Conservation (phyloP, 2,113 vertebrate genomes). For the Xiphophorus couchianus region DNA sequence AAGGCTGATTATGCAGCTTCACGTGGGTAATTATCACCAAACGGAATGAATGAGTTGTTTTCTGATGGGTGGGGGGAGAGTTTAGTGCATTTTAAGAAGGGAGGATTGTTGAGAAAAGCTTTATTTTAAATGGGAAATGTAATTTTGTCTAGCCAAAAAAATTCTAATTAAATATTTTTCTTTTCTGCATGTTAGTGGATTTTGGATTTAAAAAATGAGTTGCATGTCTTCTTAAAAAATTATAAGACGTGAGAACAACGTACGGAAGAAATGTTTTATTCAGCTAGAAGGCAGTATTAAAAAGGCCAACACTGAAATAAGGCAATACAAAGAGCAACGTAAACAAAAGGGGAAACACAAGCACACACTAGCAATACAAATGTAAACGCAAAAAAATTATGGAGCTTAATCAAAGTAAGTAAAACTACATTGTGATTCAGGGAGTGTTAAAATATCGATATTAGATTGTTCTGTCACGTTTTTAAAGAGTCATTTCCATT, state of each 20-base stretch:
- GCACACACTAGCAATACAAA: conserved; percentile 15
- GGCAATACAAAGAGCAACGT: conserved; percentile 42
- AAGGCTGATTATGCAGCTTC: conserved; percentile 69
- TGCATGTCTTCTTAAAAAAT: too few species aligned
- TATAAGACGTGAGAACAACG: background rate
- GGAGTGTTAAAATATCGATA: conserved; percentile 44
- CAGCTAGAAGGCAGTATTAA: conserved; percentile 38
- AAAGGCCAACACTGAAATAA: conserved; percentile 21
- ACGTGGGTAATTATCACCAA: conserved; percentile 63
- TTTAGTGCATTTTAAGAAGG: conserved; percentile 7
- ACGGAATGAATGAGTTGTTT: conserved; percentile 52
- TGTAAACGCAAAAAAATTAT: conserved; percentile 53
- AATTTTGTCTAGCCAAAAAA: conserved; percentile 2
- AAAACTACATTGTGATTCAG: conserved; percentile 30
- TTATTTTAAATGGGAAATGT: conserved; percentile 28
- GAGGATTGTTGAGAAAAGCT: conserved; percentile 28
- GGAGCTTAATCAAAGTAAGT: conserved; percentile 36
- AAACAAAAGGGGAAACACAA: conserved; percentile 54
- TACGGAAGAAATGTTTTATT: conserved; percentile 53
- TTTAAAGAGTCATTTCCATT: conserved; percentile 53
- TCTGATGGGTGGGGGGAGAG: conserved; percentile 16
- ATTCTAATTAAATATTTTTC: too few species aligned
- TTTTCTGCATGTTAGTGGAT: too few species aligned
- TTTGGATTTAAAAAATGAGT: too few species aligned
- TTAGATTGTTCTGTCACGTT: conserved; percentile 74